Conservation (phyloP, 2,888 invertebrate genomes). For the Lepidocyrtinus sp. region DNA sequence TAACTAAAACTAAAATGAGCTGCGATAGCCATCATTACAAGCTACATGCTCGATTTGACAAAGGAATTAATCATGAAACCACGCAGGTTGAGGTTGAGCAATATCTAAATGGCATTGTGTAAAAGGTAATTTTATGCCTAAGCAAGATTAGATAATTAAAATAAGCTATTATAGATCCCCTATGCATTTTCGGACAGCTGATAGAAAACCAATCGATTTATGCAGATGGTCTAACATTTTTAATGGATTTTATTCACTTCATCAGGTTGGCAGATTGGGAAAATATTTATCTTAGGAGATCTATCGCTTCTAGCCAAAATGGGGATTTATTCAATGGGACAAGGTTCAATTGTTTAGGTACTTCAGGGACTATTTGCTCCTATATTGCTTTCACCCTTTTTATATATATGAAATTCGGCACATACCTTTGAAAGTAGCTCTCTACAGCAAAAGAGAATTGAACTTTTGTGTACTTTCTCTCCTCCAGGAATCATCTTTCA, state of each 20-base stretch:
- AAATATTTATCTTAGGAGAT: too few relatives aligned
- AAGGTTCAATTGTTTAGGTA: too few relatives aligned
- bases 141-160: background rate
- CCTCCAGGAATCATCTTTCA: too few relatives aligned
- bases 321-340: too few relatives aligned
- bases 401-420: too few relatives aligned
- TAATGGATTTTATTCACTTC: background rate
- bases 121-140: background rate
- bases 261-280: background rate
- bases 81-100: background rate
- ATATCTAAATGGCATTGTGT: background rate
- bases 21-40: background rate
- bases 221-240: background rate
- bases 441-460: too few relatives aligned
- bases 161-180: background rate
- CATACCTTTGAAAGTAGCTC: too few relatives aligned
- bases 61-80: background rate
- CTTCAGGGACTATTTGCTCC: too few relatives aligned
- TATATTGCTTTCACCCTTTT: too few relatives aligned
- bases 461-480: too few relatives aligned
- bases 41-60: background rate
- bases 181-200: background rate
- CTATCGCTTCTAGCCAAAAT: too few relatives aligned
- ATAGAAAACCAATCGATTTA: background rate
- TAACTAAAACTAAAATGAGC: background rate